These are phyloP conservation scores for Leptinotarsa lineolata DNA, from an alignment of 1,140 invertebrate genomes.

Conservation along the genomic window DNA sequence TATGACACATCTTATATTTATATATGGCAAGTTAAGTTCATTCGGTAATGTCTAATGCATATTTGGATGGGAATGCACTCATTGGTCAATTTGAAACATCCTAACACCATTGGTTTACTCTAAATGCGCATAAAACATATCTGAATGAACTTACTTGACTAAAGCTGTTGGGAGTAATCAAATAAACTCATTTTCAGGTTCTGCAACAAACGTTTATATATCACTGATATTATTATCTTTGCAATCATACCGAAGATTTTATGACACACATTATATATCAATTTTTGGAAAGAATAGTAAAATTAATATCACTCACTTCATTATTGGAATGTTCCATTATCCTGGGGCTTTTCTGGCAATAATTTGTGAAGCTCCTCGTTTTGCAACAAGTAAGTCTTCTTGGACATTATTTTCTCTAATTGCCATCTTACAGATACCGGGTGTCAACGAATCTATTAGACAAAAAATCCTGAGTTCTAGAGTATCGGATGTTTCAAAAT, in stretches of 20 bases:
- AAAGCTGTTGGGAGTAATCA: background rate
- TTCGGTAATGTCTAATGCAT: background rate
- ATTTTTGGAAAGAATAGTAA: conserved; percentile 76
- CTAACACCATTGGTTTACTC: background rate
- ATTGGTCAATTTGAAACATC: conserved; percentile 8
- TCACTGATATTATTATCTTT: conserved; percentile 65
- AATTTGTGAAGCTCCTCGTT: conserved; percentile 73
- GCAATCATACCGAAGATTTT: conserved; percentile 74
- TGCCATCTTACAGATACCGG: no score
- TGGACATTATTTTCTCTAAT: background rate
- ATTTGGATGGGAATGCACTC: background rate
- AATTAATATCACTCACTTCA: conserved; percentile 80
- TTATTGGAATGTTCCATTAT: conserved; percentile 77
- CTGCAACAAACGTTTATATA: conserved; percentile 61
- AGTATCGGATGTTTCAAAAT: no score
- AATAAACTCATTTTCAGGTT: conserved; percentile 59
- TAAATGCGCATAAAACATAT: background rate
- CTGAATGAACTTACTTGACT: no score
- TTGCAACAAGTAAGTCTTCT: conserved; percentile 57
- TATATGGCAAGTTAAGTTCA: background rate
- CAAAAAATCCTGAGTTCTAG: no score
- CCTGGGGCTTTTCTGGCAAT: conserved; percentile 68
- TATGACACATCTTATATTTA: background rate
- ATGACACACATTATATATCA: conserved; percentile 77
- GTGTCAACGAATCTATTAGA: no score